A percentile compares a stretch with the other conserved stretches of the same genome.
Conservation (phyloP, 2,113 vertebrate genomes). For the Nycticebus coucang region DNA sequence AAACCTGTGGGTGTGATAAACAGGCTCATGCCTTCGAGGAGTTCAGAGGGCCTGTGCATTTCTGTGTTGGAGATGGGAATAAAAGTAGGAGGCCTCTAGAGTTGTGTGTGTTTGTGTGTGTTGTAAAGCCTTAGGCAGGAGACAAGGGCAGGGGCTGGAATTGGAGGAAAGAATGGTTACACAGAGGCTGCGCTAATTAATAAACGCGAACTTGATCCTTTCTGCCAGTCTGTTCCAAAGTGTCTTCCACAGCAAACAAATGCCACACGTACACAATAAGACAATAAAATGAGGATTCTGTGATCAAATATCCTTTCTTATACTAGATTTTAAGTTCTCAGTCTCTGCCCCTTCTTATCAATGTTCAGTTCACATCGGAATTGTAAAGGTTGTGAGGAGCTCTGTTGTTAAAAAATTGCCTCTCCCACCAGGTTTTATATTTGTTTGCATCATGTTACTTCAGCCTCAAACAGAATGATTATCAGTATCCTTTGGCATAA, state of each 20-base stretch:
- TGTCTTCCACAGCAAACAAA: background rate
- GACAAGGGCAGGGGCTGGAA: accelerated
- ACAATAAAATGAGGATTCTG: background rate
- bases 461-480: background rate
- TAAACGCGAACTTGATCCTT: background rate
- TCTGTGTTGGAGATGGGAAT: background rate
- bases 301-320: background rate
- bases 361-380: background rate
- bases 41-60: background rate
- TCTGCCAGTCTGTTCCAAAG: background rate
- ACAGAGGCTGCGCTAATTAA: background rate
- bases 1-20: background rate
- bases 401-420: background rate
- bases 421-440: background rate
- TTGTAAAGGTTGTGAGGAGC: background rate
- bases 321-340: background rate
- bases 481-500: background rate
- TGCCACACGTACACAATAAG: background rate
- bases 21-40: background rate
- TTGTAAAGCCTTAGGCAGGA: background rate
- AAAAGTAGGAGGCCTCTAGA: background rate
- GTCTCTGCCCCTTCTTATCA: background rate
- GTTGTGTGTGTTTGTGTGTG: no score
- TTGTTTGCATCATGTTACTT: background rate
- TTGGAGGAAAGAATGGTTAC: background rate